A percentile compares a stretch with the other conserved stretches of the same genome.
phyloP scores from a whole-genome alignment of 2,888 invertebrate genomes.

The Nysson spinosus region DNA sequence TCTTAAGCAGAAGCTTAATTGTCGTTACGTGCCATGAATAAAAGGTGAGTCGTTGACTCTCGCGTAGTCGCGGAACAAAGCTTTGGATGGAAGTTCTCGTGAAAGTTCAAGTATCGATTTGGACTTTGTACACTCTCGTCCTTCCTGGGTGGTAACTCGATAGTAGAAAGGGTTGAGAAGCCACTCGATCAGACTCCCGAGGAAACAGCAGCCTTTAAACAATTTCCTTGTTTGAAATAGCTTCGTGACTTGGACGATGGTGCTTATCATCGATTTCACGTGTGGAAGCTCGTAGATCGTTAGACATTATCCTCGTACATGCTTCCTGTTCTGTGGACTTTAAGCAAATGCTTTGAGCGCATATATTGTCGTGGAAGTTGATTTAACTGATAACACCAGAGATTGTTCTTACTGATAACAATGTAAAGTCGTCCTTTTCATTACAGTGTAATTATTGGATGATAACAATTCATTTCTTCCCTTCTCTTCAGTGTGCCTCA shows the following conservation, averaged over 20 bases:
- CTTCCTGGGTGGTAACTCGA: conserved; percentile 9
- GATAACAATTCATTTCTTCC: too few relatives aligned
- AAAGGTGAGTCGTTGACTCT: conserved; percentile 22
- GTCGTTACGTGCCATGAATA: conserved; percentile 3
- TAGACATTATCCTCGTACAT: conserved; percentile 3
- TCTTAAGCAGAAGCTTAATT: conserved; percentile 23
- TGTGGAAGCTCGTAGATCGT: conserved; percentile 15
- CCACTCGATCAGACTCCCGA: conserved; percentile 33
- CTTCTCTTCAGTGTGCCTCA: too few relatives aligned
- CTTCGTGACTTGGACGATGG: conserved; percentile 8
- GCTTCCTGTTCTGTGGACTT: too few relatives aligned
- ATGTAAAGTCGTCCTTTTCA: too few relatives aligned
- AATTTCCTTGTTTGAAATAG: conserved; percentile 29
- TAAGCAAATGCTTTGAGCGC: background rate
- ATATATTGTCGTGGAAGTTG: too few relatives aligned
- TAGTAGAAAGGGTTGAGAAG: conserved; percentile 6
- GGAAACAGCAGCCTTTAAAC: conserved; percentile 33
- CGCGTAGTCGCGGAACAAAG: conserved; percentile 22
- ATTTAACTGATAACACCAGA: too few relatives aligned
- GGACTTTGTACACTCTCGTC: conserved; percentile 26
- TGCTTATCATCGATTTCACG: conserved; percentile 5
- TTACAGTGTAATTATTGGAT: too few relatives aligned
- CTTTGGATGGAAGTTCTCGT: conserved; percentile 27
- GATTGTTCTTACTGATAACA: too few relatives aligned
- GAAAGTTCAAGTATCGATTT: conserved; percentile 43